Percentiles rank a stretch among this genome's conserved stretches.
phyloP scores from a whole-genome alignment of 2,113 vertebrate genomes.

The Labeo rohita region DNA sequence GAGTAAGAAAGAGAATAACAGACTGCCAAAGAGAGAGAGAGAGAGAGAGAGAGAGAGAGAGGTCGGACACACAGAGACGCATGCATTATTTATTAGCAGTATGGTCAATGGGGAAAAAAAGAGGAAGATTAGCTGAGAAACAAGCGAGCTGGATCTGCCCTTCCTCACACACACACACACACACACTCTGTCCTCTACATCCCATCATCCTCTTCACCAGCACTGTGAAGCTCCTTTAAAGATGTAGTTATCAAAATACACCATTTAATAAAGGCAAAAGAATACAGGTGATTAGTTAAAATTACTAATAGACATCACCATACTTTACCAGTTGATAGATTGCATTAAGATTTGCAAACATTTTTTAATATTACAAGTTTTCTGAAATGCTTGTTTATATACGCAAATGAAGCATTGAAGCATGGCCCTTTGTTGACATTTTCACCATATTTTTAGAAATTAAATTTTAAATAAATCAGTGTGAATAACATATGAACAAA shows the following conservation, averaged over 20 bases:
- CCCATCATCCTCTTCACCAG: slow-evolving; percentile 38
- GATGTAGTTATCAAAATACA: background rate
- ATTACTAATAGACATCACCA: background rate
- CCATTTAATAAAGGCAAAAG: background rate
- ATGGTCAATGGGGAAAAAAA: slow-evolving; percentile 47
- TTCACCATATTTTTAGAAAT: background rate
- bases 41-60: slow-evolving; percentile 29
- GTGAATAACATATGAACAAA: background rate
- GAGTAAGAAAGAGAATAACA: slow-evolving; percentile 4
- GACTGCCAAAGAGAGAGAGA: slow-evolving; percentile 19
- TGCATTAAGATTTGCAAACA: background rate
- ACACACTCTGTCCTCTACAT: slow-evolving; percentile 24
- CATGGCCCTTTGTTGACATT: too few relatives aligned
- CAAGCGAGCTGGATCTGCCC: slow-evolving; percentile 32
- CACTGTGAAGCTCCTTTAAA: background rate
- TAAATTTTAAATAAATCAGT: background rate
- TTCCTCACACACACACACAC: slow-evolving; percentile 17
- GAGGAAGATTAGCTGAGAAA: slow-evolving; percentile 38
- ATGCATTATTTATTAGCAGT: slow-evolving; percentile 69
- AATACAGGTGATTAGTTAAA: background rate
- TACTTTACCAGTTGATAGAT: background rate
- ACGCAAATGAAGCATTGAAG: background rate
- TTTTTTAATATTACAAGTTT: background rate
- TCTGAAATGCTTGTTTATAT: background rate
- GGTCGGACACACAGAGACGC: slow-evolving; percentile 51